Evolutionary conservation across 2,888 invertebrate species (phyloP), one percentile per base, ranked within the genome.

Genomic region (Clostera curtula): DNA sequence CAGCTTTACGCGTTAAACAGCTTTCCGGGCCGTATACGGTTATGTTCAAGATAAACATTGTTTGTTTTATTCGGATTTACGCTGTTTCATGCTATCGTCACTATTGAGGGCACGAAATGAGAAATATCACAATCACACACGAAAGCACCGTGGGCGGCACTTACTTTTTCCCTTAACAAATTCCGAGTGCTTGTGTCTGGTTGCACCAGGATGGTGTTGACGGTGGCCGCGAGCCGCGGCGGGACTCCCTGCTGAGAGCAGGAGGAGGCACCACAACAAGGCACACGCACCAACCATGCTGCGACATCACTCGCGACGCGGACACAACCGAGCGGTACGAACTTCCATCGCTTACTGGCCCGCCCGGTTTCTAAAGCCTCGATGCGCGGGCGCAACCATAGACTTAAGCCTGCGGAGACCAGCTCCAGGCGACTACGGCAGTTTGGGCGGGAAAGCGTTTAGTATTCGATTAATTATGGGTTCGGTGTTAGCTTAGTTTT

Each of bases 161-260:
- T 90, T 87, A 91, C 91, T 91, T 77, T 91, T 91, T 70, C 91
- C 91, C 74, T 90, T 91, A 68, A 91, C 90, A 68, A 91, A 91
- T 67, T 90, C 90, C 49, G 90, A 89, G 53, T 85, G 73, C 50
- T 74, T 73, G 50, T 76, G 70, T 29, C 71, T 61, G 35, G 67
- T 53, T 43, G 65, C 56, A 34, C 67, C 61, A 44, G 59, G 48
- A 57, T 68, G 73, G 49, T 74, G 66, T 32, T 61, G 47, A 42
- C 75, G 70, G 41, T 72, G 63, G 33, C 56, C 57, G 41, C 59
- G 62, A 40, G 66, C 63, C 37, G 68, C 65, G 47, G 59, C 60
- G 47, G 53, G 53, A 45, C 38, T 40, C 49, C 55, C 54, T 34
- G 64, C 55, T 46, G 59, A 61, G 52, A 56, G 44, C 29, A 76